Conservation (phyloP, 2,113 vertebrate species). For the Bungarus multicinctus region DNA sequence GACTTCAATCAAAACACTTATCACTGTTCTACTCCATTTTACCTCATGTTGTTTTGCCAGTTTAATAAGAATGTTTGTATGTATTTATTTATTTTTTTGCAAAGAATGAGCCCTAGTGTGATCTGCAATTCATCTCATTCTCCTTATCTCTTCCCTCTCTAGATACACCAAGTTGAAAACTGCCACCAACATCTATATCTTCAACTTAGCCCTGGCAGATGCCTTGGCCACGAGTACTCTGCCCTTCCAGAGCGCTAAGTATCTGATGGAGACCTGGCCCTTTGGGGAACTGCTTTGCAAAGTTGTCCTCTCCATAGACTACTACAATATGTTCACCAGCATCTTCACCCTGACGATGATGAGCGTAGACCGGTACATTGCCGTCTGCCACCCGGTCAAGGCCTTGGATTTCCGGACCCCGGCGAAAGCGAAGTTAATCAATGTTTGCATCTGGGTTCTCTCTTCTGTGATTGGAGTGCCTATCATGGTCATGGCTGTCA, state of each 20-base stretch:
- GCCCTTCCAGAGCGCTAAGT: conserved; percentile 96
- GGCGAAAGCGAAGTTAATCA: conserved; percentile 92
- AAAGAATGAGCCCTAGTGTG: neutral
- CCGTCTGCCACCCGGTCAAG: conserved; percentile 91
- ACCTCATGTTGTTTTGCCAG: neutral
- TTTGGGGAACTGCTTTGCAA: conserved; percentile 92
- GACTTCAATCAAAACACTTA: neutral
- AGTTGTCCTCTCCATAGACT: conserved; percentile 89
- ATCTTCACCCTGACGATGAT: conserved; percentile 99
- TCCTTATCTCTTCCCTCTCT: conserved; percentile 36
- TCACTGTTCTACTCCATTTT: neutral
- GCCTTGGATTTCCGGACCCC: conserved; percentile 93
- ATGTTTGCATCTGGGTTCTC: conserved; percentile 94
- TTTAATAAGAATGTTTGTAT: neutral
- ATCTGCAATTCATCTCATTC: fast-evolving
- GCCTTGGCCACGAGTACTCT: conserved; percentile 92
- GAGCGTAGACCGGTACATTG: conserved; percentile 95
- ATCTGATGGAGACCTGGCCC: conserved; percentile 94
- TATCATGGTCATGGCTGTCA: conserved; percentile 91
- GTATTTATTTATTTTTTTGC: neutral
- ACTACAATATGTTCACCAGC: conserved; percentile 99
- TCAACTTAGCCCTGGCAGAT: conserved; percentile 92
- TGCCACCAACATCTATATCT: conserved; percentile 98
- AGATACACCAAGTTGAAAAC: conserved; percentile 99
- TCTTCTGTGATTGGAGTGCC: conserved; percentile 89